phyloP scores from a whole-genome alignment of 1,140 invertebrate species.

The Tribolium madens region DNA sequence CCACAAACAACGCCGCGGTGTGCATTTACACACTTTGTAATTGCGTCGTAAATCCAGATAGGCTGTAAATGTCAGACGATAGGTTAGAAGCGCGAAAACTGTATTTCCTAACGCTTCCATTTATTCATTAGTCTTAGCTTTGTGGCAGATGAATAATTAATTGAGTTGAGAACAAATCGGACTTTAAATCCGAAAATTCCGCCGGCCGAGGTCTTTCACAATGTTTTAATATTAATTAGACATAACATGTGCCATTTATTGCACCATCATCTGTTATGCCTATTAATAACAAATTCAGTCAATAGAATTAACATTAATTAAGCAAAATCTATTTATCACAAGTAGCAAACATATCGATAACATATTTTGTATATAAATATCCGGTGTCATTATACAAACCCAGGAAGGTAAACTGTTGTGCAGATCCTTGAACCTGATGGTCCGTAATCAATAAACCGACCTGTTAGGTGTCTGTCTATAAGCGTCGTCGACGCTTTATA shows the following conservation, averaged over 20 bases:
- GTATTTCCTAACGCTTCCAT: slow-evolving; percentile 4
- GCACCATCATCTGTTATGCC: not conserved
- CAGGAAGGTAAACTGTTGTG: not conserved
- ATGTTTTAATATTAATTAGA: not conserved
- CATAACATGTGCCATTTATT: not conserved
- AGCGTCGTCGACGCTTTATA: slow-evolving; percentile 26
- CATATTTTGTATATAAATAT: not conserved
- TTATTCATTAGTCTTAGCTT: not conserved
- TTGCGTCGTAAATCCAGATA: slow-evolving; percentile 17
- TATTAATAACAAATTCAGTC: not conserved
- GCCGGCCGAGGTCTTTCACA: no score
- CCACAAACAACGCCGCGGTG: not conserved
- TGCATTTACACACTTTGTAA: slow-evolving; percentile 20
- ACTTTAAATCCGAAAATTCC: not conserved
- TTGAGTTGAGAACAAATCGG: not conserved
- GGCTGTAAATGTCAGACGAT: slow-evolving; percentile 20
- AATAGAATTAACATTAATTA: not conserved
- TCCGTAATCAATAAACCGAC: slow-evolving; percentile 17
- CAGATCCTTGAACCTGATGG: slow-evolving; percentile 21
- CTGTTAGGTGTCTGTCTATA: slow-evolving; percentile 32
- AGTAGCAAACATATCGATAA: not conserved
- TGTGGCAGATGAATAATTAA: slow-evolving; percentile 8
- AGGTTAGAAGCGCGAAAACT: not conserved
- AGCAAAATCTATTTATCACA: not conserved
- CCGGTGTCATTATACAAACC: not conserved